Evolutionary conservation across 2,797 vertebrate genomes (phyloP).

Genomic region (Carapus acus): DNA sequence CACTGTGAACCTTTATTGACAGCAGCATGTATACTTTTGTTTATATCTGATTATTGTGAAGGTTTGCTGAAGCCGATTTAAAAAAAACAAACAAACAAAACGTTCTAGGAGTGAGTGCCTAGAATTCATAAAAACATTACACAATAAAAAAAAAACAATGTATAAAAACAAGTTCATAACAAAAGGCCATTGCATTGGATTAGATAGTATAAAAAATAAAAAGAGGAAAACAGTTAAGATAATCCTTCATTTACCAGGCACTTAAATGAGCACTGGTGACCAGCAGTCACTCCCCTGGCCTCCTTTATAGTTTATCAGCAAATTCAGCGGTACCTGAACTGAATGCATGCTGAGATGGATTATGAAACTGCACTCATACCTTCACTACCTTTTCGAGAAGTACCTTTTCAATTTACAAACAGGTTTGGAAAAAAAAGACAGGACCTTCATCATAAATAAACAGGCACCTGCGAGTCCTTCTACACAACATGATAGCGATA

Average conservation of each 20-base stretch:
- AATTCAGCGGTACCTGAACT: constrained; percentile 44
- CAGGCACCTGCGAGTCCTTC: constrained; percentile 71
- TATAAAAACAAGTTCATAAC: constrained; percentile 71
- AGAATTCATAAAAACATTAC: constrained; percentile 63
- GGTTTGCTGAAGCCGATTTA: constrained; percentile 77
- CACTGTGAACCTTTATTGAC: constrained; percentile 91
- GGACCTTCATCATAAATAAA: constrained; percentile 75
- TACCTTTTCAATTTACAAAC: constrained; percentile 65
- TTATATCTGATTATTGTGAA: constrained; percentile 76
- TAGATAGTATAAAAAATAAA: constrained; percentile 68
- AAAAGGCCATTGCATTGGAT: constrained; percentile 72
- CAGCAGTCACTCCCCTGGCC: constrained; percentile 52
- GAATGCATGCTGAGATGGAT: constrained; percentile 50
- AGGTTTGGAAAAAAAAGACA: constrained; percentile 60
- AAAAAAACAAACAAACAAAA: constrained; percentile 33
- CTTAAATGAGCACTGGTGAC: constrained; percentile 71
- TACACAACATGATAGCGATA: constrained; percentile 59
- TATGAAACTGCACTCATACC: constrained; percentile 44
- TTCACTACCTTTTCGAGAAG: constrained; percentile 48
- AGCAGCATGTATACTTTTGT: constrained; percentile 81
- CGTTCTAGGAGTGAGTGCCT: constrained; percentile 62
- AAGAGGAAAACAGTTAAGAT: constrained; percentile 52
- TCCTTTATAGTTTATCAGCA: constrained; percentile 48
- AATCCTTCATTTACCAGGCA: constrained; percentile 98
- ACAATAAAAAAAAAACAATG: constrained; percentile 59